phyloP scores from a whole-genome alignment of 2,888 invertebrate species.

The Odontocolon sp. region DNA sequence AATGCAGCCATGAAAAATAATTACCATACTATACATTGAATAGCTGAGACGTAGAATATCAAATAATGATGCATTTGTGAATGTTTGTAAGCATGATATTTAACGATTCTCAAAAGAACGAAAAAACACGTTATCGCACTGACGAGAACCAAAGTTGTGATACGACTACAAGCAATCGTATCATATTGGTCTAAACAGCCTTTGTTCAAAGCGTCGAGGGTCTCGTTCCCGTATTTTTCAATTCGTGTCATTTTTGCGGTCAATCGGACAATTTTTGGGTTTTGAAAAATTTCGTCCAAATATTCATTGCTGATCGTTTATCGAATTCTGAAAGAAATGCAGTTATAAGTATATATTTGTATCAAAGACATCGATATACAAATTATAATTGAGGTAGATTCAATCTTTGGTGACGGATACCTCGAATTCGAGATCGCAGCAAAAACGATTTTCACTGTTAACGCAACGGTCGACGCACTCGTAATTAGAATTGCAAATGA shows the following conservation, averaged over 20 bases:
- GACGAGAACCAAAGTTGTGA: slow-evolving; percentile 79
- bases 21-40: slow-evolving; percentile 81
- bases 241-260: slow-evolving; percentile 67
- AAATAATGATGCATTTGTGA: slow-evolving; percentile 82
- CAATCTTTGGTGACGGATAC: too few relatives aligned
- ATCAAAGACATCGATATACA: too few relatives aligned
- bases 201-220: slow-evolving; percentile 80
- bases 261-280: background rate
- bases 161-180: slow-evolving; percentile 81
- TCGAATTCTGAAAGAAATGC: background rate
- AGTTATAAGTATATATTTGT: too few relatives aligned
- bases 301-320: background rate
- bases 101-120: slow-evolving; percentile 77
- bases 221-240: slow-evolving; percentile 76
- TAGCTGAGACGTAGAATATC: slow-evolving; percentile 81
- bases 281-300: background rate
- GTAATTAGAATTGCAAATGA: too few relatives aligned
- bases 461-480: too few relatives aligned
- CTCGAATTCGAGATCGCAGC: too few relatives aligned
- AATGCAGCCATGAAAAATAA: slow-evolving; percentile 50
- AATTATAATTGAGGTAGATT: too few relatives aligned
- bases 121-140: slow-evolving; percentile 79
- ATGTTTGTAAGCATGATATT: slow-evolving; percentile 80
- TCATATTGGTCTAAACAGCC: slow-evolving; percentile 81
- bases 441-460: too few relatives aligned